Evolutionary conservation across 2,113 vertebrate genomes (phyloP).

Genomic region (Aphyosemion australe): DNA sequence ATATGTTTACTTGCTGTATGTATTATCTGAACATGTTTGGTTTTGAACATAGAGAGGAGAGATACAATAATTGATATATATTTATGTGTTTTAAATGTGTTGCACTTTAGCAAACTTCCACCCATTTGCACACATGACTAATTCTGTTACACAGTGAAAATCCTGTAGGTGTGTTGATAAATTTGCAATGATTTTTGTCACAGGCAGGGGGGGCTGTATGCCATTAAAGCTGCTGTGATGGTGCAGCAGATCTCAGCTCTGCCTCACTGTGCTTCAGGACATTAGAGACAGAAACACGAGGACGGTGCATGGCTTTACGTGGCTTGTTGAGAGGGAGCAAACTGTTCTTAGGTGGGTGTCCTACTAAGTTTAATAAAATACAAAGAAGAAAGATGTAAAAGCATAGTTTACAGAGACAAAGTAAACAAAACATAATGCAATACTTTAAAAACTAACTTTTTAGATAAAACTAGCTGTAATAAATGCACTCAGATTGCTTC

Average conservation of each 20-base stretch:
- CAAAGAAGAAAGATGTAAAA: slow-evolving; percentile 11
- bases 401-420: slow-evolving; percentile 10
- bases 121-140: background rate
- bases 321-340: slow-evolving; percentile 20
- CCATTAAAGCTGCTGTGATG: slow-evolving; percentile 38
- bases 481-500: too few species aligned
- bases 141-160: background rate
- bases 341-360: slow-evolving; percentile 6
- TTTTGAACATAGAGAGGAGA: too few species aligned
- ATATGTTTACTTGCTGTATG: too few species aligned
- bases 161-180: slow-evolving; percentile 11
- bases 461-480: too few species aligned
- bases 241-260: slow-evolving; percentile 50
- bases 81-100: background rate
- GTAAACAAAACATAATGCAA: background rate
- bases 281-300: slow-evolving; percentile 49
- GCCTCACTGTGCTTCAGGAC: slow-evolving; percentile 67
- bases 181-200: slow-evolving; percentile 44
- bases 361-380: slow-evolving; percentile 13
- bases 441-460: too few species aligned
- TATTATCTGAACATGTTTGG: too few species aligned
- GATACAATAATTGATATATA: background rate
- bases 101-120: background rate
- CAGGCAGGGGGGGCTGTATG: slow-evolving; percentile 66
- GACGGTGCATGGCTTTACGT: slow-evolving; percentile 16